These are phyloP conservation scores for Apis dorsata DNA, from an alignment of 1,140 invertebrate genomes.

Conservation along the genomic window DNA sequence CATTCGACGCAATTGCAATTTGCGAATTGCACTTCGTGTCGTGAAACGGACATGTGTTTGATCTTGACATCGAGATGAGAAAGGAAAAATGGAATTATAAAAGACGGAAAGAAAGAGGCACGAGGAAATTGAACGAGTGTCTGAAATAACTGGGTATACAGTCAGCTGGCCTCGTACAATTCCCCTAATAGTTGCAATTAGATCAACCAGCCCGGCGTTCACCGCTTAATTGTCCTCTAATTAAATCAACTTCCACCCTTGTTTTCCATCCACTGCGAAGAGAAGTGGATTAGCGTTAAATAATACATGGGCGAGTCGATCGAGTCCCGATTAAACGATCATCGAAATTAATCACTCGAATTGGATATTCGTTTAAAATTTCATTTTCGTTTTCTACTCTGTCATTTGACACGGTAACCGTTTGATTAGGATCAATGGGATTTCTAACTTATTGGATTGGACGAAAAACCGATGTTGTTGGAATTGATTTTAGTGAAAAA, in stretches of 20 bases:
- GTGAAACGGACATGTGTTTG: background rate
- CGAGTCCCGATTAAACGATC: background rate
- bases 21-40: background rate
- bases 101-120: background rate
- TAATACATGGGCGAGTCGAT: background rate
- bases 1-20: constrained; percentile 27
- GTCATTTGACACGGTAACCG: too few relatives aligned
- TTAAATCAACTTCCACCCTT: constrained; percentile 55
- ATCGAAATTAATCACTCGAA: background rate
- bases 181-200: constrained; percentile 56
- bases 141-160: background rate
- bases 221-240: constrained; percentile 54
- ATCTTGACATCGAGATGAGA: too few relatives aligned
- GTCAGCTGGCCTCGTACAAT: constrained; percentile 10
- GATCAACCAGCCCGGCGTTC: constrained; percentile 45
- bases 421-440: too few relatives aligned
- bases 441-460: too few relatives aligned
- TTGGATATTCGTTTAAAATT: background rate
- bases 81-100: too few relatives aligned
- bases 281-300: constrained; percentile 21
- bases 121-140: background rate
- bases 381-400: background rate
- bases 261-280: constrained; percentile 1
- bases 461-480: too few relatives aligned
- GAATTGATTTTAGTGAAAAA: too few relatives aligned